A percentile compares a stretch with the other conserved stretches of the same genome.
Conservation (phyloP, 2,888 invertebrate genomes). For the Cryptocephalus primarius region DNA sequence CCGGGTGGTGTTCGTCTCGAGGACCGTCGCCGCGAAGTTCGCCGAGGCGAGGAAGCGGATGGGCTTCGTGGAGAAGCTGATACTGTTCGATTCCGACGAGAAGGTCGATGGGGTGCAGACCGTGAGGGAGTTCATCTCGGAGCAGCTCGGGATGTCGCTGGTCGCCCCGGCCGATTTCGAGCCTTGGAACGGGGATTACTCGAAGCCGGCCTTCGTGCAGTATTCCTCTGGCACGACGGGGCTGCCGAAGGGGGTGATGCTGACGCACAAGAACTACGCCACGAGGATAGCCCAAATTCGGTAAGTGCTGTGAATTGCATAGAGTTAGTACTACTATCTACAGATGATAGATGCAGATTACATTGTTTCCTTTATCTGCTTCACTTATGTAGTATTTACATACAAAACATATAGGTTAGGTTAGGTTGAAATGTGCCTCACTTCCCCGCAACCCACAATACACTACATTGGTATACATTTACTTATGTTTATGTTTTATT, state of each 20-base stretch:
- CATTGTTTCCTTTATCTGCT: too few species aligned
- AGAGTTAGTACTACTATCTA: too few species aligned
- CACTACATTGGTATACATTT: too few species aligned
- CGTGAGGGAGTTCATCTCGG: conserved; percentile 7
- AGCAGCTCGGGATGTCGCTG: not conserved
- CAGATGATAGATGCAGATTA: too few species aligned
- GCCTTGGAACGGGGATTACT: conserved; percentile 11
- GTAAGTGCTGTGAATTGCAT: not conserved
- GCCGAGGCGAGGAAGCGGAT: conserved; percentile 36
- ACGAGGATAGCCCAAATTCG: conserved; percentile 9
- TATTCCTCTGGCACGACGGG: conserved; percentile 64
- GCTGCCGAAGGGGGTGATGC: conserved; percentile 53
- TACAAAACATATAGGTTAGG: too few species aligned
- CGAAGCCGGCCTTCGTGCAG: conserved; percentile 27
- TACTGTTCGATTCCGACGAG: conserved; percentile 38
- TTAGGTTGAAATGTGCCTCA: too few species aligned
- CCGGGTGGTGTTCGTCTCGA: conserved; percentile 53
- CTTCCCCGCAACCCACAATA: too few species aligned
- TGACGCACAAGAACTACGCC: conserved; percentile 46
- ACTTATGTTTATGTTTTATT: too few species aligned
- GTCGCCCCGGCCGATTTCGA: conserved; percentile 9
- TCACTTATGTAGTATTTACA: too few species aligned
- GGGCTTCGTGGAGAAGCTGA: conserved; percentile 38
- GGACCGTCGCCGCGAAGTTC: conserved; percentile 42
- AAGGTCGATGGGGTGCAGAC: conserved; percentile 5